phyloP scores from a whole-genome alignment of 2,888 invertebrate genomes.

The Rotaria sp. region DNA sequence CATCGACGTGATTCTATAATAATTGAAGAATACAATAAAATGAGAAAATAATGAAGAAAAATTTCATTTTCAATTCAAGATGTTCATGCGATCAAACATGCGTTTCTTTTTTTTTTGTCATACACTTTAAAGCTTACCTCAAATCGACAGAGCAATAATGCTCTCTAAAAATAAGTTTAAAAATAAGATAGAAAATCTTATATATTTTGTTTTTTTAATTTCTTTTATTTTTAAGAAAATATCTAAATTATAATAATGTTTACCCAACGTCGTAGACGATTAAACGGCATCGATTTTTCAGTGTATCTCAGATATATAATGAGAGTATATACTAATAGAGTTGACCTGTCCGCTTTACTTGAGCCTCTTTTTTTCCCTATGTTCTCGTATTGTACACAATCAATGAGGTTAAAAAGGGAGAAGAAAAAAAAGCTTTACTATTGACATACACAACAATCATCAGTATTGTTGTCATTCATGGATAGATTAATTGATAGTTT shows the following conservation, averaged over 20 bases:
- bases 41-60: not conserved
- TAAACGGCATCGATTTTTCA: not conserved
- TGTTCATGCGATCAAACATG: slow-evolving; percentile 4
- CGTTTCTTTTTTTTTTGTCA: not conserved
- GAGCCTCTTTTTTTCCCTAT: not conserved
- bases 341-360: not conserved
- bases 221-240: not conserved
- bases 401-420: slow-evolving; percentile 1
- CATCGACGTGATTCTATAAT: not conserved
- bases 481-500: not conserved
- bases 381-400: not conserved
- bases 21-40: too few species aligned
- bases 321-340: not conserved
- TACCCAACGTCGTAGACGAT: slow-evolving; percentile 16
- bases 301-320: not conserved
- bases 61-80: not conserved
- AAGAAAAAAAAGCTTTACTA: not conserved
- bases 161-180: not conserved
- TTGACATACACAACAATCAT: slow-evolving; percentile 18
- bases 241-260: not conserved
- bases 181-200: not conserved
- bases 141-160: not conserved
- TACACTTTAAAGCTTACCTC: not conserved
- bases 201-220: not conserved
- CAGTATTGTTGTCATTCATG: not conserved